Conservation (phyloP, 2,888 invertebrate species). For the Aleiodes leptofemur region DNA sequence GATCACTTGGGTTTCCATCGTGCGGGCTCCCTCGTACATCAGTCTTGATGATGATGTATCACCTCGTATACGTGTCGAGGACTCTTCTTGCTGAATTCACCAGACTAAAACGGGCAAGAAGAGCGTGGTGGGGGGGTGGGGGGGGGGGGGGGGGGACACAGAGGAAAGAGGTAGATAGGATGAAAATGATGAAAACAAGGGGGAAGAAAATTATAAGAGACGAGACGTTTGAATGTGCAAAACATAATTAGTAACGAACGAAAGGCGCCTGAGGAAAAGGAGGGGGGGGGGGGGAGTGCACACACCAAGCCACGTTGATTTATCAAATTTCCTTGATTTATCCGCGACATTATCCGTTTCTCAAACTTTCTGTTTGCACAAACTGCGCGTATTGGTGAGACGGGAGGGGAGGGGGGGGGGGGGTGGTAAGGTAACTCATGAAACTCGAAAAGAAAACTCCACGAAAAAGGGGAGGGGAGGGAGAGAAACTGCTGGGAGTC, state of each 20-base stretch:
- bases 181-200: conserved; percentile 18
- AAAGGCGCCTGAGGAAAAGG: conserved; percentile 2
- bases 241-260: conserved; percentile 47
- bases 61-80: conserved; percentile 40
- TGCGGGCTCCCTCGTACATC: conserved; percentile 43
- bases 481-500: conserved; percentile 27
- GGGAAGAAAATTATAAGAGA: conserved; percentile 25
- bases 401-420: conserved; percentile 48
- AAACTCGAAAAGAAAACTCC: conserved; percentile 65
- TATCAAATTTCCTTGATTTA: conserved; percentile 72
- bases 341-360: conserved; percentile 70
- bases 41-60: conserved; percentile 49
- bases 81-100: neutral
- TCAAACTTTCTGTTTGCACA: conserved; percentile 68
- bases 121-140: no score
- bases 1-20: conserved; percentile 46
- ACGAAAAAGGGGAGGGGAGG: neutral
- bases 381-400: conserved; percentile 65
- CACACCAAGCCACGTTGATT: conserved; percentile 62
- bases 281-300: neutral
- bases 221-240: conserved; percentile 11
- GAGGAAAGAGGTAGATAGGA: no score
- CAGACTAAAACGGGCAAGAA: neutral
- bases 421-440: conserved; percentile 56
- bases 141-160: no score